phyloP scores from a whole-genome alignment of 2,888 invertebrate species.

The Notocelia uddmanniana region DNA sequence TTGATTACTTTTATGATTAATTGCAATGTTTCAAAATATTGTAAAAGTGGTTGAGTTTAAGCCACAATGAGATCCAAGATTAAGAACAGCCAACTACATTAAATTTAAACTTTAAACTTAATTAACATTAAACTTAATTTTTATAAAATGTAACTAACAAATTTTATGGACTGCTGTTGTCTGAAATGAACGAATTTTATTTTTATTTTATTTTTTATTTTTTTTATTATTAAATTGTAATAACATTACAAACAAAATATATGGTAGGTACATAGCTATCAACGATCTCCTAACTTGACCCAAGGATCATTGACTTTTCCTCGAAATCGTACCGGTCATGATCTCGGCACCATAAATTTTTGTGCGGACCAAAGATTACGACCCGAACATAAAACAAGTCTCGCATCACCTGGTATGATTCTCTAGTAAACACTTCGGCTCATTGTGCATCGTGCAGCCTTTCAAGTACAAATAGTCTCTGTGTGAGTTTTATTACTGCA shows the following conservation, averaged over 20 bases:
- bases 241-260: too few relatives aligned
- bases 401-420: conserved; percentile 12
- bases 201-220: too few relatives aligned
- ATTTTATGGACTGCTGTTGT: too few relatives aligned
- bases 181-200: too few relatives aligned
- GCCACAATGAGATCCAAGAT: background rate
- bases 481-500: conserved; percentile 68
- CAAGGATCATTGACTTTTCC: background rate
- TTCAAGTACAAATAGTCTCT: conserved; percentile 60
- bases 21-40: conserved; percentile 9
- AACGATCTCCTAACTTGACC: background rate
- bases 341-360: background rate
- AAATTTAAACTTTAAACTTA: too few relatives aligned
- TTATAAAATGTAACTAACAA: too few relatives aligned
- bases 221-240: too few relatives aligned
- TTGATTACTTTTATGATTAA: conserved; percentile 42
- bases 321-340: background rate
- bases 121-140: too few relatives aligned
- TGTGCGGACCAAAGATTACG: background rate
- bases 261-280: background rate
- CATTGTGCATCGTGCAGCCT: conserved; percentile 52
- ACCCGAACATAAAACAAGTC: conserved; percentile 6
- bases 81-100: too few relatives aligned
- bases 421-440: conserved; percentile 33
- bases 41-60: background rate